Evolutionary conservation across 2,113 vertebrate genomes (phyloP), one percentile per base, ranked within the genome.

Genomic region (Tragelaphus strepsiceros): DNA sequence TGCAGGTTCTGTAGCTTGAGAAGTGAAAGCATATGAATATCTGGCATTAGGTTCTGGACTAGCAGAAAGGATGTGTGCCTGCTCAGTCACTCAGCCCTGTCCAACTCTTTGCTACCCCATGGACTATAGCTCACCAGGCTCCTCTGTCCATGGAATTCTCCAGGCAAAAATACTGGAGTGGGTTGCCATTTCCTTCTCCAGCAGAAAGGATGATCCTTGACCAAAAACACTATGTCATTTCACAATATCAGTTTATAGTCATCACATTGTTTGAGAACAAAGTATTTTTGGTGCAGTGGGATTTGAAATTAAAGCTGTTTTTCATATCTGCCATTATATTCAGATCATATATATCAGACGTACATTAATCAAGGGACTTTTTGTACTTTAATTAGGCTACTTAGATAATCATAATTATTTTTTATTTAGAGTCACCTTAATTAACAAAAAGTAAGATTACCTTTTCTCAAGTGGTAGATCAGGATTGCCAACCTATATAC

Each of bases 331-430:
- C 13, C 92, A 78, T 80, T 91, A 86, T 74, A 91, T 94, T 49
- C 49, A 49, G 49, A 49, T 49, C 11, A 12, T 91, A 86, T 74
- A 91, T 94, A 78, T 96, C 12, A 83, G 43, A 61, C 4, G 46
- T 90, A 94, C 56, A 61, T 56, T 86, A 88, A 56, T 39, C 53
- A 86, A 91, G 35, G 49, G 26, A 30, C 22, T 53, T 80, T n/a
- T 56, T 90, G 74, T 43, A 77, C 46, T 94, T 92, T 87, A 51
- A 61, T 83, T 39, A 78, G 39, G 30, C 56, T 95, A 77, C 88
- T 97, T 95, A 91, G 30, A 94, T 71, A 95, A 71, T 92, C 62
- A 92, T 81, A 81, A 87, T 94, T 95, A 96, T 58, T 90, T 95
- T 71, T 92, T 86, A 10, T 94, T 88, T 95, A 59, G 7, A 93